Evolutionary conservation across 2,113 vertebrate species (phyloP).

Genomic region (Gambusia holbrooki): DNA sequence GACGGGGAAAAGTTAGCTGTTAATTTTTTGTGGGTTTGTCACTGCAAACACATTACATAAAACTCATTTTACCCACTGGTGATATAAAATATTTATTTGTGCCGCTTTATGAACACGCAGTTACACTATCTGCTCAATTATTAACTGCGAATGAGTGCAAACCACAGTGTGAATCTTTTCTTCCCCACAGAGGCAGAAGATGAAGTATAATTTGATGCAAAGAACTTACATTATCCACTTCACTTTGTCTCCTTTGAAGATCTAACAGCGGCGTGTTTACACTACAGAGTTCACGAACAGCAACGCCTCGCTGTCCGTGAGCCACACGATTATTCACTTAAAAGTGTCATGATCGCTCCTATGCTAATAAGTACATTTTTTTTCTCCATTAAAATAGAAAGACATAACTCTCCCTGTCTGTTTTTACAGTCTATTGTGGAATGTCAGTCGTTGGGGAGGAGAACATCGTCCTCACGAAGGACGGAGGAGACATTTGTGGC

Average conservation of each 20-base stretch:
- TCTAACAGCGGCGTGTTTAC: not conserved
- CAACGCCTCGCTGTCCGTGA: not conserved
- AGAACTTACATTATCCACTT: not conserved
- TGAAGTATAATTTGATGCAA: conserved; percentile 1
- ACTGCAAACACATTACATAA: conserved; percentile 1
- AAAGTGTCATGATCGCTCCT: not conserved
- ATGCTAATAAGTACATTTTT: no score
- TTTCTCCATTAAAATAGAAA: not conserved
- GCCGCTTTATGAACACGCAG: conserved; percentile 5
- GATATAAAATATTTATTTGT: conserved; percentile 21
- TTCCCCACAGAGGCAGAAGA: conserved; percentile 9
- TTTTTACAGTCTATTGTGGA: conserved; percentile 7
- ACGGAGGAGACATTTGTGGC: conserved; percentile 34
- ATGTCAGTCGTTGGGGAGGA: conserved; percentile 21
- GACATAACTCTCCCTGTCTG: not conserved
- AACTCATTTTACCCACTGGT: conserved; percentile 20
- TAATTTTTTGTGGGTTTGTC: conserved; percentile 20
- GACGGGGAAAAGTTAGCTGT: not conserved
- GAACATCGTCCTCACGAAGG: conserved; percentile 4
- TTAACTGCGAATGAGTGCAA: conserved; percentile 16
- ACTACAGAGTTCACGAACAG: conserved; percentile 2
- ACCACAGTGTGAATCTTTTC: conserved; percentile 4
- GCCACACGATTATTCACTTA: not conserved
- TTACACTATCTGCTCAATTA: conserved; percentile 16
- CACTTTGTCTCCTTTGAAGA: not conserved